Conservation (phyloP, 2,113 vertebrate species). For the Martes martes region DNA sequence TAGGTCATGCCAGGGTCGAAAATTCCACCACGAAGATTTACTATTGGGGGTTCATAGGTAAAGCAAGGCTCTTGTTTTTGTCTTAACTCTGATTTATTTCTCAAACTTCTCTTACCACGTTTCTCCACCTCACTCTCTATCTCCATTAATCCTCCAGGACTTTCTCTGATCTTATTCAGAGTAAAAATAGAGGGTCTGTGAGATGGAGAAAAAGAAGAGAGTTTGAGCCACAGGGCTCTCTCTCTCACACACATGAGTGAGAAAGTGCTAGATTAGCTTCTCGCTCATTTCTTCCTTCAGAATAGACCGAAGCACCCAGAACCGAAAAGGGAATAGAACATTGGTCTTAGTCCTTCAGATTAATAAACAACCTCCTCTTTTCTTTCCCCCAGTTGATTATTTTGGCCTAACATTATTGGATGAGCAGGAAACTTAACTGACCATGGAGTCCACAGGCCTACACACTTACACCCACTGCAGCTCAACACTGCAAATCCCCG, state of each 20-base stretch:
- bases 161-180: not conserved
- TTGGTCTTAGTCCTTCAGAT: not conserved
- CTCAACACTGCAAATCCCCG: not conserved
- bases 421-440: constrained; percentile 7
- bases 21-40: not conserved
- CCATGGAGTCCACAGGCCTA: not conserved
- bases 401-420: not conserved
- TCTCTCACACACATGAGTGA: not conserved
- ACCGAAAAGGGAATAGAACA: not conserved
- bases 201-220: not conserved
- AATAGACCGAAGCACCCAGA: not conserved
- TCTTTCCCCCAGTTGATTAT: not conserved
- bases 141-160: not conserved
- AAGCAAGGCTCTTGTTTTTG: not conserved
- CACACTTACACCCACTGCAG: not conserved
- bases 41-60: not conserved
- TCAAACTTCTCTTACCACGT: not conserved
- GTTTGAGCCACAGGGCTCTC: not conserved
- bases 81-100: not conserved
- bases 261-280: not conserved
- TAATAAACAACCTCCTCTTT: not conserved
- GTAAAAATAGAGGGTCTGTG: not conserved
- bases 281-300: not conserved
- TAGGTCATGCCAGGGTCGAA: not conserved
- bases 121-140: not conserved